Base-by-base conservation (phyloP, 2,797 vertebrate species). In the Notamacropus eugenii region DNA sequence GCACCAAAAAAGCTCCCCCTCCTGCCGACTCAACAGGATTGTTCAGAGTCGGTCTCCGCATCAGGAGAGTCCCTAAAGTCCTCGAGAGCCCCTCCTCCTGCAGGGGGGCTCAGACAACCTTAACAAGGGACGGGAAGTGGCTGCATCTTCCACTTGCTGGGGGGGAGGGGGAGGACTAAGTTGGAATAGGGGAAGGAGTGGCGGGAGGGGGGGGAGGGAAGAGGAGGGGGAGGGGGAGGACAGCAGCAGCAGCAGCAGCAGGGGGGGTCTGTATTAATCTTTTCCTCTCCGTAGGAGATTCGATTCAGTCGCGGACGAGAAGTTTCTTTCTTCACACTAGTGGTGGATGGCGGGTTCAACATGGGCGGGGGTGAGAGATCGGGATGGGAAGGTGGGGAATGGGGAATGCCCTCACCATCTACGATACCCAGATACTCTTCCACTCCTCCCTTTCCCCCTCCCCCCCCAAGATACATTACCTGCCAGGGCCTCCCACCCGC, bases 271-370 rank as follows among this genome's bases (percentile, higher is more conserved):
- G 31, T 28, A 55, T 59, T 54, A 40, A 16, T 57, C 91, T 50
- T 0, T 91, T 91, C 91, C 96, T 92, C 92, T 46, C 57, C 14
- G 94, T 95, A 97, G 95, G 67, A 92, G 95, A 95, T 96, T 90
- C 92, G 0, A 92, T 91, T 93, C 93, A 92, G 55, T 96, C 95
- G 16, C 50, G 93, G 74, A n/a, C 52, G 28, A 29, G 94, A 97
- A 97, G 97, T 98, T 98, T 98, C 97, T 95, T 95, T 93, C 96
- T 50, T 0, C 3, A 91, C 90, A 93, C 95, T 24, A 59, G 93
- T 55, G 59, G 74, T 82, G 95, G 95, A 58, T 59, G 40, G 27
- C 28, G 92, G 96, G 93, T 95, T 92, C 92, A 95, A 4, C 92
- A 59, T 13, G 3, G 8, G 59, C 46, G 59, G 91, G 91, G 24